phyloP scores from a whole-genome alignment of 35 echinoderm and acorn worm species.

The Anneissia japonica region DNA sequence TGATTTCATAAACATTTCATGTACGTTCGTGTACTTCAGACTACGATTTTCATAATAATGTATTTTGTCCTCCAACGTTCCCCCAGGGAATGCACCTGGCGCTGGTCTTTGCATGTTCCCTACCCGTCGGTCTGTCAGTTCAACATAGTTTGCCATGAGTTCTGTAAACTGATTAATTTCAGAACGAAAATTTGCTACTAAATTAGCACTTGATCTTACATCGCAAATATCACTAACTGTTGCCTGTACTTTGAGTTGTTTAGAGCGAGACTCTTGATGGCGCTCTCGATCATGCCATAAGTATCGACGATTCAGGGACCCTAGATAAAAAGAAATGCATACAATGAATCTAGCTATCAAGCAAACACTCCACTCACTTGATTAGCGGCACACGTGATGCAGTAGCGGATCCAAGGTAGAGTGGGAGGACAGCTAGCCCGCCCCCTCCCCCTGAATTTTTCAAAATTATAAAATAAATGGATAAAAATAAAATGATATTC shows the following conservation, averaged over 20 bases:
- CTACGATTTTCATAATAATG: background rate
- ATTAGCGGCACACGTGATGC: no score
- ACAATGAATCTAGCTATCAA: no score
- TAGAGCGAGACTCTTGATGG: background rate
- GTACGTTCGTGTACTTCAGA: background rate
- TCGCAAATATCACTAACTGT: background rate
- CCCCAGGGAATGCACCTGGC: background rate
- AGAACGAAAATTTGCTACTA: background rate
- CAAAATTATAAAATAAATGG: no score
- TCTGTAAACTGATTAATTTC: background rate
- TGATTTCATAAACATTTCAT: background rate
- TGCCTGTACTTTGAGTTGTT: background rate
- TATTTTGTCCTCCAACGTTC: background rate
- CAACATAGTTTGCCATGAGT: background rate
- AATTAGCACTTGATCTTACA: background rate
- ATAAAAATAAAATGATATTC: no score
- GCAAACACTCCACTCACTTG: no score
- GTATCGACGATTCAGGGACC: background rate
- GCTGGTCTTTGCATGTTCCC: background rate
- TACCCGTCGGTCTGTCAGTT: background rate
- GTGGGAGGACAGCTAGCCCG: no score
- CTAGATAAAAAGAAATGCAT: no score
- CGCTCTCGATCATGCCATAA: background rate
- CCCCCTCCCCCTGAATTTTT: no score
- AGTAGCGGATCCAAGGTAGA: no score